A percentile compares a stretch with the other conserved stretches of the same genome.
phyloP scores from a whole-genome alignment of 2,888 invertebrate genomes.

The Xylota segnis region DNA sequence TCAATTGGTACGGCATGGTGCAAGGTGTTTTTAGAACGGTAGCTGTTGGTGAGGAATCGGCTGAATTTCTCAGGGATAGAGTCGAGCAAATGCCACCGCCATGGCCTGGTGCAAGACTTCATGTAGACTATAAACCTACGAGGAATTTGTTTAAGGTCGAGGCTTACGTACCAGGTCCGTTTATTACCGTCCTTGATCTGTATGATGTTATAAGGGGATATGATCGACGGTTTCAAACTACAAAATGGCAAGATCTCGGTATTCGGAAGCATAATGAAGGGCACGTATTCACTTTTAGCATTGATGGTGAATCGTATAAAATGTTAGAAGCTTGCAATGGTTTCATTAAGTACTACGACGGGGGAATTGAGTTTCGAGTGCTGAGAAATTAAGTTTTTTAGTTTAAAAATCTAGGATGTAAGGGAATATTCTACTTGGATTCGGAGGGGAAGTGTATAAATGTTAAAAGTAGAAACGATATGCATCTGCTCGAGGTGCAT shows the following conservation, averaged over 20 bases:
- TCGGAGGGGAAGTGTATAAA: too few species aligned
- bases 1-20: not conserved
- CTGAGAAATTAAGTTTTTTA: not conserved
- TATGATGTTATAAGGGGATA: not conserved
- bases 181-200: not conserved
- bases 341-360: slow-evolving; percentile 15
- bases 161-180: slow-evolving; percentile 20
- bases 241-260: not conserved
- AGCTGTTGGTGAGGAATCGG: slow-evolving; percentile 22
- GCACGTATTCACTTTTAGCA: slow-evolving; percentile 29
- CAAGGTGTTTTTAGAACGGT: not conserved
- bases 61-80: slow-evolving; percentile 21
- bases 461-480: too few species aligned
- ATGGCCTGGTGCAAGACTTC: slow-evolving; percentile 32
- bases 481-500: too few species aligned
- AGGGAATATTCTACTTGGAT: too few species aligned
- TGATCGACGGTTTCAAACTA: not conserved
- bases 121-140: not conserved
- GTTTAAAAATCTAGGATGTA: not conserved
- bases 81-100: slow-evolving; percentile 37
- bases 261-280: slow-evolving; percentile 28
- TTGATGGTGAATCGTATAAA: not conserved
- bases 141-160: slow-evolving; percentile 1
- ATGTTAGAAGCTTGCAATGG: slow-evolving; percentile 17
- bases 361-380: slow-evolving; percentile 32